Base-by-base conservation (phyloP, 2,888 invertebrate genomes). In the Melieria omissa region DNA sequence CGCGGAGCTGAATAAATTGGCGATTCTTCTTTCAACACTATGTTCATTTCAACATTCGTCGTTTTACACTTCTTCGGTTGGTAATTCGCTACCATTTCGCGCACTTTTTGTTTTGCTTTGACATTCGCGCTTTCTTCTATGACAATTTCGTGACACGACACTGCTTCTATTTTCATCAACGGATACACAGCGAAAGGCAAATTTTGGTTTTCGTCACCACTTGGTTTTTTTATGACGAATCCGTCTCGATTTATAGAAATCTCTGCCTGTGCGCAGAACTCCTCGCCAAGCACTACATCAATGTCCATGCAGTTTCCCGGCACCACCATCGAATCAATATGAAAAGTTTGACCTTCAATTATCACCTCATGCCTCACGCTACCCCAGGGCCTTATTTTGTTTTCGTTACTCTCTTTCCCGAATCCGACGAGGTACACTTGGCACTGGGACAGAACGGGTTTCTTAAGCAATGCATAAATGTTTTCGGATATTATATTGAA, bases 31-130 rank as follows among this genome's bases (percentile, higher is more conserved):
- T 42, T 66, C 46, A 58, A 12, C 55, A 84, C 67, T 42, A 14
- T 80, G 12, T 73, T 77, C 63, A 71, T 67, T 67, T 5, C 42
- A 41, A 60, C 5, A n/a, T 60, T 42, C 42, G 41, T 65, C 14
- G 46, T 29, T 46, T 65, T 65, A 1, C 10, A 44, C 41, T 65
- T 65, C 8, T 10, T 12, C 5, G 57, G 65, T 46, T 65, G 42
- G n/a, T 69, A 69, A 16, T 69, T 60, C n/a, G 10, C 5, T 7
- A 67, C 16, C 29, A 67, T n/a, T 60, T 67, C 49, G 29, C 41
- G 12, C 54, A 65, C 54, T 5, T 54, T 65, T 54, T 54, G 29
- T n/a, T 65, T n/a, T n/a, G 65, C 54, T 44, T 9, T 54, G 52
- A 41, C 41, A 54, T 54, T 65, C 16, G 54, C 54, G 14, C 5